Conservation (phyloP, 64 coral and sea anemone species). For the Stichodactyla mertensii region DNA sequence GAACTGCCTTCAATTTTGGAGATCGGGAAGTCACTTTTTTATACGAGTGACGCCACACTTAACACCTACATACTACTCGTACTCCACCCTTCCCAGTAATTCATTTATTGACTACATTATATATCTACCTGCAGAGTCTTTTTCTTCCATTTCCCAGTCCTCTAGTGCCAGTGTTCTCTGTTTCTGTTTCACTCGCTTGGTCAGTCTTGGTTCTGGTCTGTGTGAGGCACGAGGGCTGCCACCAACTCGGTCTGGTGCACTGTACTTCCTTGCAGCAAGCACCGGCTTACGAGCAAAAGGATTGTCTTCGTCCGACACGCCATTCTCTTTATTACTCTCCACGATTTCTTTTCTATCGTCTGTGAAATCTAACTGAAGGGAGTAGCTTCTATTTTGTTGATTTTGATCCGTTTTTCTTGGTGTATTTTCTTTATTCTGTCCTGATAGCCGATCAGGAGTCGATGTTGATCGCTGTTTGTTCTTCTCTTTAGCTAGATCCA, state of each 20-base stretch:
- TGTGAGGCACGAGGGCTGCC: slow-evolving; percentile 22
- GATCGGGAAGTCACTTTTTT: no score
- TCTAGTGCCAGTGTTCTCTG: slow-evolving; percentile 64
- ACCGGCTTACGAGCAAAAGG: slow-evolving; percentile 67
- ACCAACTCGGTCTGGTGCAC: neutral
- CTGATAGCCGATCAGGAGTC: slow-evolving; percentile 26
- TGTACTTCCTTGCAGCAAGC: slow-evolving; percentile 31
- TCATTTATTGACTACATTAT: neutral
- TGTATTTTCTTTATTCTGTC: slow-evolving; percentile 18
- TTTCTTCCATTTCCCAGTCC: slow-evolving; percentile 62
- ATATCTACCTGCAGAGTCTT: slow-evolving; percentile 41
- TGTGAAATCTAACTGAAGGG: slow-evolving; percentile 94
- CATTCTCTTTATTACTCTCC: neutral
- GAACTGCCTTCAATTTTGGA: no score
- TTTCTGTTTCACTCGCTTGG: slow-evolving; percentile 72
- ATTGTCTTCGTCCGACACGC: slow-evolving; percentile 41
- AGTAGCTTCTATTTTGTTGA: slow-evolving; percentile 22
- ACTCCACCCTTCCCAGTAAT: neutral
- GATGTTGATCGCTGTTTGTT: slow-evolving; percentile 28
- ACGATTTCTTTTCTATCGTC: slow-evolving; percentile 42
- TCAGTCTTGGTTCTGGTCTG: slow-evolving; percentile 39
- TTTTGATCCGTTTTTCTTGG: slow-evolving; percentile 11
- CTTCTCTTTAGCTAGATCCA: slow-evolving; percentile 22
- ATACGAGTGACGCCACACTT: no score
- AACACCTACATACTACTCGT: neutral